Conservation (phyloP, 2,797 vertebrate species). For the Syncerus caffer region DNA sequence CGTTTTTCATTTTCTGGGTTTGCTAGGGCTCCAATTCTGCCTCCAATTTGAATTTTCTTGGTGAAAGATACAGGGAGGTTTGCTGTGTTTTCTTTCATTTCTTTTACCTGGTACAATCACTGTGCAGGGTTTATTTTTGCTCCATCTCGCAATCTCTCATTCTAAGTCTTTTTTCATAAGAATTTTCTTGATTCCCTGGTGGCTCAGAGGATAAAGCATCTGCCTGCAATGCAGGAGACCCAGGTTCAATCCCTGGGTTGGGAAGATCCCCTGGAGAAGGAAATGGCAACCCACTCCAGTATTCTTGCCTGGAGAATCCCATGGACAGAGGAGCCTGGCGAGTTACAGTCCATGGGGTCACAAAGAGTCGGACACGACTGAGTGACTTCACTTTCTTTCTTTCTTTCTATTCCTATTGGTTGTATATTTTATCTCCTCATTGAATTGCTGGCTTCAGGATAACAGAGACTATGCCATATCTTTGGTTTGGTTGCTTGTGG, state of each 20-base stretch:
- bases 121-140: neutral
- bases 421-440: neutral
- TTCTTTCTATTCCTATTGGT: neutral
- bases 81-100: neutral
- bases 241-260: no score
- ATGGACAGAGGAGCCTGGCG: no score
- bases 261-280: no score
- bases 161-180: neutral
- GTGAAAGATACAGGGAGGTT: neutral
- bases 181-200: neutral
- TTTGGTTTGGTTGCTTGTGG: neutral
- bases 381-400: no score
- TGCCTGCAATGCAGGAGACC: no score
- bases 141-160: neutral
- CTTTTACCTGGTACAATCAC: neutral
- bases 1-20: neutral
- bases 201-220: no score
- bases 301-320: no score
- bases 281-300: no score
- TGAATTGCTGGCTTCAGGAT: neutral
- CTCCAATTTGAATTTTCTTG: neutral
- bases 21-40: neutral
- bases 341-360: no score
- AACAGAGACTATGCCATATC: neutral
- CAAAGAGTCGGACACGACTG: no score